phyloP scores from a whole-genome alignment of 2,797 vertebrate species.

The Oreochromis grahami region DNA sequence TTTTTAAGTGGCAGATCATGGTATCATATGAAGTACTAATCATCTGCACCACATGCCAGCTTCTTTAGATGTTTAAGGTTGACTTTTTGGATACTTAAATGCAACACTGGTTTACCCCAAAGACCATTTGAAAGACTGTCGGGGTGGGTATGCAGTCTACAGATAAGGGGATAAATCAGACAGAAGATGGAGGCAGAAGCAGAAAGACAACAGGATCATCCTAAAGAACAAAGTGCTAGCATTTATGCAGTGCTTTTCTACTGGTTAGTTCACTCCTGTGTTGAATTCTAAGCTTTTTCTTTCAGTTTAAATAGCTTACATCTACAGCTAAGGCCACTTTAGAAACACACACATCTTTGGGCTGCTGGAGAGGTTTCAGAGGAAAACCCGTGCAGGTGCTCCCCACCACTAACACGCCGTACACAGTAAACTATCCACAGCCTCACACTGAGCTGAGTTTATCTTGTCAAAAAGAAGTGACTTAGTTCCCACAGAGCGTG shows the following conservation, averaged over 20 bases:
- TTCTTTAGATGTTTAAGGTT: background rate
- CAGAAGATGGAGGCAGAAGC: background rate
- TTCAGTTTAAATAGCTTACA: background rate
- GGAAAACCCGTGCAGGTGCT: background rate
- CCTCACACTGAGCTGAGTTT: background rate
- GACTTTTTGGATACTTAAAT: background rate
- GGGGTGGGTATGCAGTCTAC: background rate
- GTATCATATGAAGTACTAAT: background rate
- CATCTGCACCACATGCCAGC: background rate
- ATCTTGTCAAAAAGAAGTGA: slow-evolving; percentile 11
- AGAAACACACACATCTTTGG: background rate
- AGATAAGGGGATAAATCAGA: background rate
- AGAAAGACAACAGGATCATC: background rate
- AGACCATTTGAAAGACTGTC: background rate
- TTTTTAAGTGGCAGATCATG: background rate
- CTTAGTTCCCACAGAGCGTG: slow-evolving; percentile 9
- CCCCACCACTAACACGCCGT: background rate
- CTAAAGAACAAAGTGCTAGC: background rate
- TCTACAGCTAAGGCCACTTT: background rate
- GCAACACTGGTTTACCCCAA: background rate
- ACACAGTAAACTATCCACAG: background rate
- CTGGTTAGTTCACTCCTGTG: background rate
- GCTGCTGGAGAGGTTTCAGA: background rate
- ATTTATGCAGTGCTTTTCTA: background rate
- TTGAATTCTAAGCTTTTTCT: background rate